Conservation (phyloP, 2,113 vertebrate genomes). For the Micronisus gabar region DNA sequence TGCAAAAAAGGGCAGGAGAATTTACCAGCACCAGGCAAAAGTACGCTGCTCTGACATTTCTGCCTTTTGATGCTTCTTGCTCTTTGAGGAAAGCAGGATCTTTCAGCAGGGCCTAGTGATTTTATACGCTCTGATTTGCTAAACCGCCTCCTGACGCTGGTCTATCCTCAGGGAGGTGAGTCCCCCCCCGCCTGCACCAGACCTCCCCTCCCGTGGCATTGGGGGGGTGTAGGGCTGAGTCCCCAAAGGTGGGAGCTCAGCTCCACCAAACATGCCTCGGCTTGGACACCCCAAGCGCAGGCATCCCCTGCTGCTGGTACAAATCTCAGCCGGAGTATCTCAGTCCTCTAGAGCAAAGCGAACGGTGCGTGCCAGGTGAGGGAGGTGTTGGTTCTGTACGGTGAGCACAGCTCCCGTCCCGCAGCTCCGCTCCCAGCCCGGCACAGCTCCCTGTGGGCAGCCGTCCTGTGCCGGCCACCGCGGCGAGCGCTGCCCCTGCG, state of each 20-base stretch:
- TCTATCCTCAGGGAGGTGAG: background rate
- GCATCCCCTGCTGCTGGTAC: fast-evolving
- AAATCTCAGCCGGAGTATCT: background rate
- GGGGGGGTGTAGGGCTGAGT: too few species aligned
- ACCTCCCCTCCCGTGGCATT: fast-evolving
- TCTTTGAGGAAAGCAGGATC: background rate
- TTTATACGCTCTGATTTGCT: background rate
- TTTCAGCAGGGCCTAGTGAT: background rate
- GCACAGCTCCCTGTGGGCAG: background rate
- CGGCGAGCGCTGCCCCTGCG: fast-evolving
- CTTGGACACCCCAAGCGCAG: background rate
- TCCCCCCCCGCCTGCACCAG: too few species aligned
- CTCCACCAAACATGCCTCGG: background rate
- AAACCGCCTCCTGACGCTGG: background rate
- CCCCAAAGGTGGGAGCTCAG: background rate
- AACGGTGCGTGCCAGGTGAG: fast-evolving
- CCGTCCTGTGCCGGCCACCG: background rate
- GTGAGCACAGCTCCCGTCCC: background rate
- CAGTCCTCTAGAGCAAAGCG: background rate
- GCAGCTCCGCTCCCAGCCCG: background rate
- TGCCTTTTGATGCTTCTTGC: background rate
- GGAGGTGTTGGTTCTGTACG: background rate
- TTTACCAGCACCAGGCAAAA: background rate
- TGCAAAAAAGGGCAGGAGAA: background rate
- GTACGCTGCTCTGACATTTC: background rate